Conservation (phyloP, 2,113 vertebrate species). For the Eonycteris spelaea region DNA sequence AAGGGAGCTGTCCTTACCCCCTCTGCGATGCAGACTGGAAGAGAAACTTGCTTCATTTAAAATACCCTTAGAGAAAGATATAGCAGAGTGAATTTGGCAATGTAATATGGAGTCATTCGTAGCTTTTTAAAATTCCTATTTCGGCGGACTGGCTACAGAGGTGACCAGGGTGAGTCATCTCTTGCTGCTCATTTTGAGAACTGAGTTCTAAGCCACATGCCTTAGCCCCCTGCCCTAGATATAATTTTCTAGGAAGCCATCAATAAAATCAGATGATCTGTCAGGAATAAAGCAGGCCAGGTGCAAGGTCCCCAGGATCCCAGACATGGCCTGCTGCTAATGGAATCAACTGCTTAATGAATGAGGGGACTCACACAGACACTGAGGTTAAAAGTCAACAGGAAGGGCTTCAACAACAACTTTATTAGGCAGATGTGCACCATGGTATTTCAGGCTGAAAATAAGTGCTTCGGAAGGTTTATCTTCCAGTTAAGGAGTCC, state of each 20-base stretch:
- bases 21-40: not conserved
- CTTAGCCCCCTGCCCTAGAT: not conserved
- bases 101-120: not conserved
- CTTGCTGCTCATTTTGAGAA: not conserved
- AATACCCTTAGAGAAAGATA: conserved; percentile 32
- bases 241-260: conserved; percentile 35
- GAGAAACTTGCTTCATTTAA: conserved; percentile 44
- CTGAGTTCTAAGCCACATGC: not conserved
- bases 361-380: conserved; percentile 31
- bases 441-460: not conserved
- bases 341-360: conserved; percentile 52
- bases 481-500: conserved; percentile 21
- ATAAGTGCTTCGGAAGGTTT: not conserved
- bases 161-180: not conserved
- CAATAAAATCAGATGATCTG: conserved; percentile 55
- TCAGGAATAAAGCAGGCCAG: conserved; percentile 54
- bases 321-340: conserved; percentile 54
- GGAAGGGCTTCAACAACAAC: conserved; percentile 54
- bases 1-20: not conserved
- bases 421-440: conserved; percentile 33
- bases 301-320: conserved; percentile 44
- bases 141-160: not conserved
- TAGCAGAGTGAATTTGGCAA: not conserved
- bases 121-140: not conserved
- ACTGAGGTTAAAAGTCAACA: conserved; percentile 62